phyloP scores from a whole-genome alignment of 2,113 vertebrate species.

The Microcebus murinus region DNA sequence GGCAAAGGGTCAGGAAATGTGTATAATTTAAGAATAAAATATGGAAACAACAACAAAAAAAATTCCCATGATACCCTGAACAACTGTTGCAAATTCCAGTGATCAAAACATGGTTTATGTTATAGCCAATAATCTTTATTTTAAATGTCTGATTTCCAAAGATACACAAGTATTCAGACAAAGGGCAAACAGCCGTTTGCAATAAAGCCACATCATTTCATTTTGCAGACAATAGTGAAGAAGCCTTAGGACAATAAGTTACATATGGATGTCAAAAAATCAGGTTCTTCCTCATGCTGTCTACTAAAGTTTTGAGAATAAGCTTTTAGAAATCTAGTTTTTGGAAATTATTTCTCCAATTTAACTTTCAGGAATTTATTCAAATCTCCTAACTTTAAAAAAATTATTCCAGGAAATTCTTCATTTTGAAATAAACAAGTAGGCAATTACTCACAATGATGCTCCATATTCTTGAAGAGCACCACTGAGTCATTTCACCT shows the following conservation, averaged over 20 bases:
- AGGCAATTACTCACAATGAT: neutral
- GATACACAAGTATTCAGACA: constrained; percentile 43
- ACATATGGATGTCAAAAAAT: neutral
- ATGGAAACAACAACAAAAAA: constrained; percentile 45
- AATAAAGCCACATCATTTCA: neutral
- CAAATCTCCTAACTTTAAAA: neutral
- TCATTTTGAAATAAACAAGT: neutral
- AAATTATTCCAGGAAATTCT: neutral
- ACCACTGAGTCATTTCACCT: neutral
- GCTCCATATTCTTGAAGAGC: neutral
- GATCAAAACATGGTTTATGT: constrained; percentile 58
- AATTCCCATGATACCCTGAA: constrained; percentile 47
- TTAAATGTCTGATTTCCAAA: constrained; percentile 61
- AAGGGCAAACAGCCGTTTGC: neutral
- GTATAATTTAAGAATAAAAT: constrained; percentile 64
- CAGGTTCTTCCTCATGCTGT: neutral
- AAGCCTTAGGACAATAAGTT: neutral
- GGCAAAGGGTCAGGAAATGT: constrained; percentile 61
- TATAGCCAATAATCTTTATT: constrained; percentile 44
- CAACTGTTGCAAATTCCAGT: constrained; percentile 43
- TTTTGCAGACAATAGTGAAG: neutral
- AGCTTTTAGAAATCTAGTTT: neutral
- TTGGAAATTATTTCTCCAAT: neutral
- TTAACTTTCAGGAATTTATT: constrained; percentile 10
- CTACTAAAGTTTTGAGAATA: neutral